Conservation (phyloP, 2,797 vertebrate species). For the Darevskia nairensis region DNA sequence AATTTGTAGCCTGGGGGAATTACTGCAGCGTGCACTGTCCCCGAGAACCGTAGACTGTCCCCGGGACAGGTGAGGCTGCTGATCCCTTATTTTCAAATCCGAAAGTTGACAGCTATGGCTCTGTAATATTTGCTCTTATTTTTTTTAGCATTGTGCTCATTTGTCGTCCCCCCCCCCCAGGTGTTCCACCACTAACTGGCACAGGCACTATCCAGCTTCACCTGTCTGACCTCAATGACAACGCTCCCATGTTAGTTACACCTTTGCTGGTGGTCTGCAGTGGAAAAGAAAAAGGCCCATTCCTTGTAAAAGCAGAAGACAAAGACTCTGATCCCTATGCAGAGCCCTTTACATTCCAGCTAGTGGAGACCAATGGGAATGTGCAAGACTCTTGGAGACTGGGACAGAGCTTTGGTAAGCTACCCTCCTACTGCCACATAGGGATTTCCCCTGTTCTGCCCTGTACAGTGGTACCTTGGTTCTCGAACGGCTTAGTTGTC, state of each 20-base stretch:
- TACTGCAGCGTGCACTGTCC: too few relatives aligned
- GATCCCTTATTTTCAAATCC: too few relatives aligned
- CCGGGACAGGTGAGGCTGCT: too few relatives aligned
- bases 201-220: constrained; percentile 79
- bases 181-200: constrained; percentile 78
- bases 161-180: constrained; percentile 66
- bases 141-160: neutral
- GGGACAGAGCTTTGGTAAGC: constrained; percentile 76
- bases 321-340: constrained; percentile 72
- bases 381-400: constrained; percentile 78
- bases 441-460: too few relatives aligned
- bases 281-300: constrained; percentile 44
- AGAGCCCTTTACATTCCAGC: constrained; percentile 79
- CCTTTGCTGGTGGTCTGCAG: constrained; percentile 72
- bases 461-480: too few relatives aligned
- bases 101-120: too few relatives aligned
- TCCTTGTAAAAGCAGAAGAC: constrained; percentile 74
- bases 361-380: constrained; percentile 60
- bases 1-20: too few relatives aligned
- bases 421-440: neutral
- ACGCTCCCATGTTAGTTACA: constrained; percentile 70
- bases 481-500: too few relatives aligned
- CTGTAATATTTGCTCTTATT: neutral
- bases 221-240: constrained; percentile 82
- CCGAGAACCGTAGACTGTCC: too few relatives aligned